Evolutionary conservation across 1,140 invertebrate species (phyloP).

Genomic region (Drosophila suzukii): DNA sequence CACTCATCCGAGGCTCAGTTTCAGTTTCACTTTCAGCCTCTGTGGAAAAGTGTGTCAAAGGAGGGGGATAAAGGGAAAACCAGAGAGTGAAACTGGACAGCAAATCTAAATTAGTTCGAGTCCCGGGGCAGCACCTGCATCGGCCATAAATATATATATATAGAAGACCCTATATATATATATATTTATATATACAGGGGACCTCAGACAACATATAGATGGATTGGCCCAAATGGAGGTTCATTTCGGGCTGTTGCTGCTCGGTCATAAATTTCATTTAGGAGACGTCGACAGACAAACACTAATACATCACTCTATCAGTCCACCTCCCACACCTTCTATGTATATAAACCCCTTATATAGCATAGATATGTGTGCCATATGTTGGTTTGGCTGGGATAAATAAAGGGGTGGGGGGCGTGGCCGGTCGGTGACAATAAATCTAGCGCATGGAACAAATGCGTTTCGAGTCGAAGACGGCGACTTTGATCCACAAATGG

Average conservation of each 20-base stretch:
- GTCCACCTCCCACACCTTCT: conserved; percentile 3
- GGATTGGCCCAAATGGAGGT: conserved; percentile 34
- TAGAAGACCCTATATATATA: not conserved
- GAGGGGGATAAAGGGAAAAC: not conserved
- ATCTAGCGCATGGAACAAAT: conserved; percentile 50
- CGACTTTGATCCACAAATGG: conserved; percentile 51
- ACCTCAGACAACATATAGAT: conserved; percentile 14
- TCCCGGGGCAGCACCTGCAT: conserved; percentile 31
- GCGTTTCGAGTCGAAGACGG: conserved; percentile 49
- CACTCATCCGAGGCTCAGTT: conserved; percentile 34
- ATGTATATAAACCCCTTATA: not conserved
- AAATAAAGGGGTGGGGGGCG: conserved; percentile 26
- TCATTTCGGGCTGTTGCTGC: conserved; percentile 35
- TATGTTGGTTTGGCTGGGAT: conserved; percentile 13
- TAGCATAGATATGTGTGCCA: conserved; percentile 7
- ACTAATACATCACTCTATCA: conserved; percentile 50
- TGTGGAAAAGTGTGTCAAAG: conserved; percentile 33
- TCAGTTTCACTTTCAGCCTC: conserved; percentile 36
- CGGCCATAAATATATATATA: conserved; percentile 20
- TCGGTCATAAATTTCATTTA: conserved; percentile 51
- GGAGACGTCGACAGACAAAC: conserved; percentile 44
- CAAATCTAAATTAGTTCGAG: conserved; percentile 48
- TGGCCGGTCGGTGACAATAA: conserved; percentile 41
- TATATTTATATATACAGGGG: conserved; percentile 12
- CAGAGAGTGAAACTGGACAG: conserved; percentile 6